Evolutionary conservation across 2,888 invertebrate genomes (phyloP), one percentile per base, ranked within the genome.

Genomic region (Tupiocoris notatus): DNA sequence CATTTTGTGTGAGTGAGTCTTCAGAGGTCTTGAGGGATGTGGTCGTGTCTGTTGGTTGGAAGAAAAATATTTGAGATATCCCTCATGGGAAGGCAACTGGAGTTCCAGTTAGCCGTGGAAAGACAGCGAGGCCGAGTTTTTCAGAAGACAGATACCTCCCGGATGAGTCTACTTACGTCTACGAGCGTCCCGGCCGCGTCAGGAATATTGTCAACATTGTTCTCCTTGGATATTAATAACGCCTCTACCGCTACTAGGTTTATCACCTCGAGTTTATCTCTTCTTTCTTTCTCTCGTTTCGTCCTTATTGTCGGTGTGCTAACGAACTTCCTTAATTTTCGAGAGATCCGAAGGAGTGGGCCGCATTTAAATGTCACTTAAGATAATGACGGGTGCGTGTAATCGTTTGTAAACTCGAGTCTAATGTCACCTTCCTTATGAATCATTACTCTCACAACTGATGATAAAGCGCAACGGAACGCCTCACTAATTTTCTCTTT

Each of bases 311-410:
- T 12, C 39, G 39, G 39, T 12, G 6, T 3, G 12, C 25, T 70
- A 70, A 70, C 70, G 70, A 70, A 70, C 70, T 59, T 70, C 70
- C 70, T 70, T 70, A 59, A 70, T 70, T 70, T 70, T 20, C 59
- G 24, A 12, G 21, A 70, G 18, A 24, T n/a, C n/a, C n/a, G n/a
- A n/a, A n/a, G 9, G 59, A 18, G 58, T 22, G n/a, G 56, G 58
- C 58, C 57, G 70, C 59, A 70, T 70, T 70, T 70, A 70, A 70
- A 70, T 70, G 70, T 70, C 70, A 70, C 70, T 70, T 70, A 24
- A 70, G 70, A 70, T 70, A 70, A 70, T 59, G 70, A 70, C 70
- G 59, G 54, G 59, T 7, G 9, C 54, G 17, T 21, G 24, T 70
- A 70, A 70, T 70, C 70, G 70, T 70, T 70, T 59, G 70, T 70